phyloP scores from a whole-genome alignment of 2,797 vertebrate genomes.

The Esox masquinongy region DNA sequence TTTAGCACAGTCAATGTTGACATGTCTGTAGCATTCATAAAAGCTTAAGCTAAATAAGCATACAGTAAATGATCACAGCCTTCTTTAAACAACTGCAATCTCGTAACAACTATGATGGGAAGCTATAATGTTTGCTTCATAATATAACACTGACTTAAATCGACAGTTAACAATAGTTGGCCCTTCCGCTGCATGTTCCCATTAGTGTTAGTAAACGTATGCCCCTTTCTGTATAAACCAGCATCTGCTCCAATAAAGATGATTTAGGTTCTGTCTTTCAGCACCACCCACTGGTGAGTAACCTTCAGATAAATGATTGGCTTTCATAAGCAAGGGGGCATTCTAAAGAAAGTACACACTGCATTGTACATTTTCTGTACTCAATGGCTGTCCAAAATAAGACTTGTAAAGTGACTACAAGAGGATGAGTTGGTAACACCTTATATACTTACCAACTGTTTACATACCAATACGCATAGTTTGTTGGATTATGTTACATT shows the following conservation, averaged over 20 bases:
- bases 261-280: slow-evolving; percentile 25
- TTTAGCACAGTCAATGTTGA: not conserved
- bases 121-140: not conserved
- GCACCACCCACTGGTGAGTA: slow-evolving; percentile 29
- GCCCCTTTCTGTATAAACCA: not conserved
- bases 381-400: slow-evolving; percentile 15
- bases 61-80: not conserved
- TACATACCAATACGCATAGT: not conserved
- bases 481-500: not conserved
- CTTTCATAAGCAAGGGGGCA: not conserved
- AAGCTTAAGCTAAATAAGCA: not conserved
- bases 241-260: not conserved
- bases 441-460: not conserved
- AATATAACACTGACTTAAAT: not conserved
- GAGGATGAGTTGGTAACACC: not conserved
- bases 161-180: not conserved
- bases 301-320: slow-evolving; percentile 7
- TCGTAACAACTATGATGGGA: not conserved
- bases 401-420: not conserved
- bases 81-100: not conserved
- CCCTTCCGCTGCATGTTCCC: not conserved
- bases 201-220: slow-evolving; percentile 6
- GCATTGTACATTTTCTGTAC: slow-evolving; percentile 31
- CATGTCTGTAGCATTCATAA: not conserved
- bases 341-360: not conserved